These are phyloP conservation scores for Diglossa cyanea DNA, from an alignment of 2,797 vertebrate species.

Conservation along the genomic window DNA sequence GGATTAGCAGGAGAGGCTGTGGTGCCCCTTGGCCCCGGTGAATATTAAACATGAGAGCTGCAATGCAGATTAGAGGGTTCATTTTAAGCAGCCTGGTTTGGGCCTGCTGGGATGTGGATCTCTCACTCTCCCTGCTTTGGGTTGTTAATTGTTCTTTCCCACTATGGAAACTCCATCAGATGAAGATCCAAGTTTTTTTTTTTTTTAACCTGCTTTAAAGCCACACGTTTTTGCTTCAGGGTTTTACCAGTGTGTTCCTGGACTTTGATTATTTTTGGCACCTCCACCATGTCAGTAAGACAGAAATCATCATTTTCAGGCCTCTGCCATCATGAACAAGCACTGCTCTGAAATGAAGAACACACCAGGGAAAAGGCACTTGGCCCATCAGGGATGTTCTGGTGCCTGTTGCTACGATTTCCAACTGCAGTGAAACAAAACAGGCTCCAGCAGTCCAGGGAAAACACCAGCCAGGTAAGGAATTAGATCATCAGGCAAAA, in stretches of 20 bases:
- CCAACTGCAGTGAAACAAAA: neutral
- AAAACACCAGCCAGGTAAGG: neutral
- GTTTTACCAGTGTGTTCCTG: neutral
- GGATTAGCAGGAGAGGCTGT: neutral
- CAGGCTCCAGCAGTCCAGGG: neutral
- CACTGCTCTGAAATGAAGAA: neutral
- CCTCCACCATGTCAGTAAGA: too few relatives aligned
- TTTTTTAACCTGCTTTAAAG: neutral
- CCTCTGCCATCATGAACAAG: neutral
- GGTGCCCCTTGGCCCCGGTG: neutral
- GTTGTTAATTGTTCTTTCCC: neutral
- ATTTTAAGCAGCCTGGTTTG: neutral
- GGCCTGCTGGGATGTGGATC: neutral
- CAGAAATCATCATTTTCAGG: neutral
- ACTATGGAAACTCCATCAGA: neutral
- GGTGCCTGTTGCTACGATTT: neutral
- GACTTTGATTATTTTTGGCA: neutral
- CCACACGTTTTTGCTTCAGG: neutral
- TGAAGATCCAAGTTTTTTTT: neutral
- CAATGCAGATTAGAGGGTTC: neutral
- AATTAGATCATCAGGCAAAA: neutral
- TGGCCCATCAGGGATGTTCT: neutral
- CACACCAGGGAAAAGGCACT: neutral
- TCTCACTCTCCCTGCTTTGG: neutral
- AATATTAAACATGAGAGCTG: neutral